Percentiles rank a stretch among this genome's conserved stretches.
These are phyloP conservation scores for Bombus cullumanus DNA, from an alignment of 1,140 invertebrate genomes.

Conservation along the genomic window DNA sequence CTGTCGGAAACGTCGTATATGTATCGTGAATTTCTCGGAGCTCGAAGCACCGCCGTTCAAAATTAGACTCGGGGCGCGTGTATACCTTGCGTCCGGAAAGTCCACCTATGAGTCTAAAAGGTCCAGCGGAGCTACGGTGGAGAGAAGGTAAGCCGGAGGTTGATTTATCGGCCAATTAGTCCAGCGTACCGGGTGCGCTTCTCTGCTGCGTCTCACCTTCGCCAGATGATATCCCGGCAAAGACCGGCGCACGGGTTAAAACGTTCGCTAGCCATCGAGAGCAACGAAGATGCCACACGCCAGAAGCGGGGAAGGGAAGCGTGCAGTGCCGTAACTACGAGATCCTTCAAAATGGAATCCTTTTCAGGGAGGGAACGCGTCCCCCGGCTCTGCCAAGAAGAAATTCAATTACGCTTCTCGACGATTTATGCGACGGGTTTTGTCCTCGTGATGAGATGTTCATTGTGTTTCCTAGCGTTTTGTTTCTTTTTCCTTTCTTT, in stretches of 20 bases:
- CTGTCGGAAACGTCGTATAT: background rate
- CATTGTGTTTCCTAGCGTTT: background rate
- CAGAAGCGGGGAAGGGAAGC: slow-evolving; percentile 6
- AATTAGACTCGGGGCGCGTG: slow-evolving; percentile 57
- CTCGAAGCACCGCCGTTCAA: slow-evolving; percentile 37
- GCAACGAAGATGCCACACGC: background rate
- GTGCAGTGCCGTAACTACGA: slow-evolving; percentile 56
- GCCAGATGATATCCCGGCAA: slow-evolving; percentile 73
- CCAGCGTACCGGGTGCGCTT: slow-evolving; percentile 76
- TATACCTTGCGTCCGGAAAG: slow-evolving; percentile 59
- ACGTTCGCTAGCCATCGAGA: slow-evolving; percentile 30
- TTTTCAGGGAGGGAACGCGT: background rate
- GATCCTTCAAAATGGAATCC: slow-evolving; percentile 38
- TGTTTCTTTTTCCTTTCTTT: background rate
- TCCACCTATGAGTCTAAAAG: slow-evolving; percentile 65
- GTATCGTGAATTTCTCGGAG: slow-evolving; percentile 19
- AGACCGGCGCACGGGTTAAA: slow-evolving; percentile 68
- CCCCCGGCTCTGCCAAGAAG: background rate
- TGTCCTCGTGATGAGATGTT: slow-evolving; percentile 15
- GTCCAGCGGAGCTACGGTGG: slow-evolving; percentile 48
- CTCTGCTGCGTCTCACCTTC: slow-evolving; percentile 76
- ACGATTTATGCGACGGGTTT: background rate
- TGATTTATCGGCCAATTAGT: slow-evolving; percentile 80
- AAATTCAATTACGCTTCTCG: slow-evolving; percentile 19
- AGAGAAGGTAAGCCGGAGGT: slow-evolving; percentile 70